These are phyloP conservation scores for Drosophila pachea DNA, from an alignment of 1,140 invertebrate species.

Conservation along the genomic window DNA sequence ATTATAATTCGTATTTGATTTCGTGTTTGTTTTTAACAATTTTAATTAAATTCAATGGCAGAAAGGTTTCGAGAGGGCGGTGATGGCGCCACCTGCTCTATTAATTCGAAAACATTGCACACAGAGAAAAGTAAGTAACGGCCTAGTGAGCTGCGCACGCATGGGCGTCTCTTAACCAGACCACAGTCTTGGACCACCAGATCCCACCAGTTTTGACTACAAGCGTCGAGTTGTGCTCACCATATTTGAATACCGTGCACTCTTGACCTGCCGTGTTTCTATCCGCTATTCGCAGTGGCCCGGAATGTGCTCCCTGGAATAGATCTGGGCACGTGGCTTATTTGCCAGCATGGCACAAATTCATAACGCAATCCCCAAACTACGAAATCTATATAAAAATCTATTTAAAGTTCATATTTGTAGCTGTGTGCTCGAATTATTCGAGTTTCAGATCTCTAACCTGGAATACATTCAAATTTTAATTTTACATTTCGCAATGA, in stretches of 20 bases:
- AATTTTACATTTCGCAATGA: constrained; percentile 29
- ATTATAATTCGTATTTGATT: background rate
- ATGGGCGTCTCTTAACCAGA: background rate
- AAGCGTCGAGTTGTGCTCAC: constrained; percentile 10
- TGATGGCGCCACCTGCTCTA: constrained; percentile 23
- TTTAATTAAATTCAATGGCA: constrained; percentile 8
- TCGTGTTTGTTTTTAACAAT: constrained; percentile 13
- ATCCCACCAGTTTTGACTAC: constrained; percentile 28
- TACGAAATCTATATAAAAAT: background rate
- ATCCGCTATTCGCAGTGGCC: background rate
- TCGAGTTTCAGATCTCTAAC: constrained; percentile 7
- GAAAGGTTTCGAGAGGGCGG: constrained; percentile 16
- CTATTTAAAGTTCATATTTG: background rate
- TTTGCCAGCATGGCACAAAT: background rate
- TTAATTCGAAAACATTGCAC: constrained; percentile 36
- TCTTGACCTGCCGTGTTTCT: constrained; percentile 6
- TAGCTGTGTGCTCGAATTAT: too few species aligned
- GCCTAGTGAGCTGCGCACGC: constrained; percentile 24
- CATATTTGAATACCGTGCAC: constrained; percentile 1
- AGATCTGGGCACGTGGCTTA: background rate
- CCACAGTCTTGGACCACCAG: constrained; percentile 5
- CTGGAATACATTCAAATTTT: constrained; percentile 14
- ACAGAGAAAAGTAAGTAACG: constrained; percentile 57
- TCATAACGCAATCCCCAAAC: background rate
- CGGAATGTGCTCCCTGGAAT: background rate